Evolutionary conservation across 2,113 vertebrate species (phyloP), one percentile per base, ranked within the genome.

Genomic region (Dicentrarchus labrax): DNA sequence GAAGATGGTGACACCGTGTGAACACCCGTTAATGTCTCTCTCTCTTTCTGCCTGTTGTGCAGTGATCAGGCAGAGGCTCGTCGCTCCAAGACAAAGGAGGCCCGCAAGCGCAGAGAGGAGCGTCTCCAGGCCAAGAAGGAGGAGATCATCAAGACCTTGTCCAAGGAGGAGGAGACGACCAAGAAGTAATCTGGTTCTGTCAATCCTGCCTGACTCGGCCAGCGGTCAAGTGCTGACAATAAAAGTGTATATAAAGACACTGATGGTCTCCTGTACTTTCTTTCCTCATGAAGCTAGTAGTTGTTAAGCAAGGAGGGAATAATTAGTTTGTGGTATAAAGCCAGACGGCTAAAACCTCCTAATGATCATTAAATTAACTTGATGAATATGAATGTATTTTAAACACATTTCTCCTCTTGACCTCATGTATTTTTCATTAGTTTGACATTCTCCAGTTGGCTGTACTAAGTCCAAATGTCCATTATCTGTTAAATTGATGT

Each of bases 31-130:
- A 30, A 30, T 8, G 6, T 53, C 8, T 47, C 6, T 3, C 48
- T 70, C 59, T 77, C 22, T 50, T 15, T 53, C 12, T 50, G 0
- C 12, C 10, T 53, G 0, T 72, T 86, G 30, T 19, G 12, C 91
- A 99, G 98, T 9, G 98, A 99, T 91, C 98, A 99, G 94, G 98
- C 98, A 0, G 98, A 99, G 66, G 98, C 98, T 82, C 98, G 98
- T 85, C 95, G 98, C 43, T 96, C 97, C 81, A 99, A 99, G 97
- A 99, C 98, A 50, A 99, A 98, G 94, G 98, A 99, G 93, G 98
- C 98, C 0, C 97, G 98, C 19, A 99, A 99, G 92, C 97, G 98
- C 51, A 95, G 98, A 0, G 98, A 99, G 85, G 98, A 99, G 77
- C 96, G 98, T 38, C 96, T 99, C 81, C 96, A 95, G 88, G 97